A percentile compares a stretch with the other conserved stretches of the same genome.
These are phyloP conservation scores for Thymelicus acteon DNA, from an alignment of 2,888 invertebrate species.

Conservation along the genomic window DNA sequence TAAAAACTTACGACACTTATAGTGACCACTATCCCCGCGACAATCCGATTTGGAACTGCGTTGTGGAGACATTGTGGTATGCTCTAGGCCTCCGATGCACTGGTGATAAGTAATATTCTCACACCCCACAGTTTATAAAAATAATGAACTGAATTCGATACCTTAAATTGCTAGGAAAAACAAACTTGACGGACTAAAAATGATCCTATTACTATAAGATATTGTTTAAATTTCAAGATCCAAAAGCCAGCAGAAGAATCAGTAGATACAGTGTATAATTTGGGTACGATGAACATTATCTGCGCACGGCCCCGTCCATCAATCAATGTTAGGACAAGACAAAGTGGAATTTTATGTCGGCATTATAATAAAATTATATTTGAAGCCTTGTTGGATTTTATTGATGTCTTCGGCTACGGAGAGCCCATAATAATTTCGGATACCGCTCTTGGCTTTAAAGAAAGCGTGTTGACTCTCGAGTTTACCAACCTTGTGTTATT, in stretches of 20 bases:
- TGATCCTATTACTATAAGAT: too few relatives aligned
- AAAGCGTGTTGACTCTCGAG: not conserved
- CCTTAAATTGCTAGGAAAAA: too few relatives aligned
- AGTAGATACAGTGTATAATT: constrained; percentile 3
- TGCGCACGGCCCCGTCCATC: constrained; percentile 31
- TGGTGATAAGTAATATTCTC: too few relatives aligned
- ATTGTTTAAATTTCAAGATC: not conserved
- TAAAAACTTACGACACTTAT: too few relatives aligned
- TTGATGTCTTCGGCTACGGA: constrained; percentile 34
- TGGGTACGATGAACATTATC: constrained; percentile 26
- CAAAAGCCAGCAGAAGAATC: constrained; percentile 1
- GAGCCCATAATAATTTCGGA: constrained; percentile 19
- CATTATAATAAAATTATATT: constrained; percentile 38
- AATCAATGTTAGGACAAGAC: constrained; percentile 37
- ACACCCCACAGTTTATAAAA: too few relatives aligned
- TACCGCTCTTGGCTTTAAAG: not conserved
- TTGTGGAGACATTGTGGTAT: too few relatives aligned
- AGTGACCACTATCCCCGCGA: too few relatives aligned
- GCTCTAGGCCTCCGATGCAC: too few relatives aligned
- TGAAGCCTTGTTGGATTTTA: constrained; percentile 33
- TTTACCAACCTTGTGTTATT: constrained; percentile 1
- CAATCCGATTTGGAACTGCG: too few relatives aligned
- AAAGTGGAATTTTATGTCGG: constrained; percentile 38
- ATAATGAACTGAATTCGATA: too few relatives aligned
- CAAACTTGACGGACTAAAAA: too few relatives aligned